A percentile compares a stretch with the other conserved stretches of the same genome.
phyloP scores from a whole-genome alignment of 1,140 invertebrate genomes.

The Orchesella cincta region DNA sequence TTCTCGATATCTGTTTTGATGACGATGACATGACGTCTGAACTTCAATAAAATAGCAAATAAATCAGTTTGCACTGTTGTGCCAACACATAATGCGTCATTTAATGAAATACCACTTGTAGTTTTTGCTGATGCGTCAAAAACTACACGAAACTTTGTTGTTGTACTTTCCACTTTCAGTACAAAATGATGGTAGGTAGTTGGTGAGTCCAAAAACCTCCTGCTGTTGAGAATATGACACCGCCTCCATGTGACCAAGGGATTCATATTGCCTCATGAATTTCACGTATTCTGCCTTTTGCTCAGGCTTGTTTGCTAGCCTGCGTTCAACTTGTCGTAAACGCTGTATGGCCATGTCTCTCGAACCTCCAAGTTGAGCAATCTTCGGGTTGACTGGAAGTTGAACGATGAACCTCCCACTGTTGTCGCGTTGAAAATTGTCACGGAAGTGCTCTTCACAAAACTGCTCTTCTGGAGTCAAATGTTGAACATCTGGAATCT shows the following conservation, averaged over 20 bases:
- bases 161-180: constrained; percentile 31
- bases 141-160: constrained; percentile 48
- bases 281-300: constrained; percentile 48
- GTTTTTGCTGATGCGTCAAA: constrained; percentile 47
- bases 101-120: constrained; percentile 39
- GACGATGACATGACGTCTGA: constrained; percentile 41
- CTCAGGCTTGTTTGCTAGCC: constrained; percentile 38
- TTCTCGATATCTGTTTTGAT: constrained; percentile 50
- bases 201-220: constrained; percentile 34
- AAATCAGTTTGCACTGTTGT: constrained; percentile 40
- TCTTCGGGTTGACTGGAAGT: constrained; percentile 49
- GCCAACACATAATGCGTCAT: constrained; percentile 44
- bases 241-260: constrained; percentile 51
- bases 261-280: constrained; percentile 52
- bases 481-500: constrained; percentile 6
- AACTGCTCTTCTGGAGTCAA: constrained; percentile 40
- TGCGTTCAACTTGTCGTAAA: constrained; percentile 48
- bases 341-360: constrained; percentile 43
- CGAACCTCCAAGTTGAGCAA: constrained; percentile 35
- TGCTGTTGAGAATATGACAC: constrained; percentile 32
- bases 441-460: constrained; percentile 49
- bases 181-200: constrained; percentile 49
- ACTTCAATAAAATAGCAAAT: constrained; percentile 24
- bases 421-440: constrained; percentile 39
- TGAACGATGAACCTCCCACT: constrained; percentile 49